phyloP scores from a whole-genome alignment of 2,888 invertebrate species.

The Drosophila planitibia region DNA sequence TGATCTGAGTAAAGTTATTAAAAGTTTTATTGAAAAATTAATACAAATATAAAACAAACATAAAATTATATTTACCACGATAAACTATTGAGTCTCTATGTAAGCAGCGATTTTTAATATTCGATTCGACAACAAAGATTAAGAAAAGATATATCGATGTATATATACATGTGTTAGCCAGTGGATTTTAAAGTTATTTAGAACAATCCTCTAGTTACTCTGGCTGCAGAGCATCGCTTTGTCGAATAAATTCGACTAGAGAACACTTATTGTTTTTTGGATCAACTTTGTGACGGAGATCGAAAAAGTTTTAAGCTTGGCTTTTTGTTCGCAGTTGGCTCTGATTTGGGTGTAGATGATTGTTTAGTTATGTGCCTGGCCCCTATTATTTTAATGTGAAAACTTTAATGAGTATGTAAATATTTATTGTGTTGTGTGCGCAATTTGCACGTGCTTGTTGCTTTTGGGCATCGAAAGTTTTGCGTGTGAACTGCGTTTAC shows the following conservation, averaged over 20 bases:
- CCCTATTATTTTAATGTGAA: constrained; percentile 67
- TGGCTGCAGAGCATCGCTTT: constrained; percentile 3
- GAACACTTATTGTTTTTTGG: not conserved
- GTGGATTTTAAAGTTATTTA: not conserved
- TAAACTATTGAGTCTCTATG: too few relatives aligned
- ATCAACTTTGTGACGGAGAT: constrained; percentile 55
- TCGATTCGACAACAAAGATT: not conserved
- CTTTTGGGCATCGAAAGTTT: not conserved
- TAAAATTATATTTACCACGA: not conserved
- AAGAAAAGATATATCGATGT: not conserved
- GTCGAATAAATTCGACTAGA: not conserved
- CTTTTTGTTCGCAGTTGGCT: constrained; percentile 25
- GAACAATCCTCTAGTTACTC: not conserved
- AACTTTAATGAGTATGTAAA: constrained; percentile 77
- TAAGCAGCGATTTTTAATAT: not conserved
- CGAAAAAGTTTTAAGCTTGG: constrained; percentile 68
- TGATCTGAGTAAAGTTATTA: not conserved
- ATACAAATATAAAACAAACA: not conserved
- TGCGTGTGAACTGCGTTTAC: constrained; percentile 16
- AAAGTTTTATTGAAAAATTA: not conserved
- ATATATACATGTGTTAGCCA: not conserved
- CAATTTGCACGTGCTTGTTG: constrained; percentile 33
- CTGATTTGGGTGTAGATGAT: constrained; percentile 52
- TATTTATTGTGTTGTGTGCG: constrained; percentile 69
- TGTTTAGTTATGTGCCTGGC: constrained; percentile 30